These are phyloP conservation scores for Sympetrum striolatum DNA, from an alignment of 2,888 invertebrate genomes.

Conservation along the genomic window DNA sequence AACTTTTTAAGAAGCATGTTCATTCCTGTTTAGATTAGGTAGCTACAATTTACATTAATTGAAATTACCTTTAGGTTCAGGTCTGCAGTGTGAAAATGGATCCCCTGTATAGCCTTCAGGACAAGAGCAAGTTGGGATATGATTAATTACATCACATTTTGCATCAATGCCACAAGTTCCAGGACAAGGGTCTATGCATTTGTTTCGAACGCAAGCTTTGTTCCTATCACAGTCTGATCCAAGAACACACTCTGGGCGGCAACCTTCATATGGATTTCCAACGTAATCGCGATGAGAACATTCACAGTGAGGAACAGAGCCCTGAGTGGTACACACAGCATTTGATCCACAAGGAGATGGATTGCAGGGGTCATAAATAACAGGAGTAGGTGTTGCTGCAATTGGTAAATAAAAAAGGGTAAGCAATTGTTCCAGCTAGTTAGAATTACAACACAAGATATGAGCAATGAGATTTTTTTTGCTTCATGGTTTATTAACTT, in stretches of 20 bases:
- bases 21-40: no score
- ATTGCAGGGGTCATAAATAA: constrained; percentile 64
- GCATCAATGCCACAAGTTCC: constrained; percentile 78
- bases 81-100: constrained; percentile 68
- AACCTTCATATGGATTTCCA: constrained; percentile 60
- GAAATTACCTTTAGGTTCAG: constrained; percentile 57
- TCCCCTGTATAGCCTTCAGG: constrained; percentile 66
- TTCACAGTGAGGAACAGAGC: constrained; percentile 64
- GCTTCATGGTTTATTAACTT: neutral
- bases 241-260: constrained; percentile 80
- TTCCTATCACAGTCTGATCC: constrained; percentile 79
- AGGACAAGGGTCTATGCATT: constrained; percentile 81
- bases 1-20: no score
- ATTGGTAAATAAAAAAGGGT: constrained; percentile 52
- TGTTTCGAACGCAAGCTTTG: constrained; percentile 75
- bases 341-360: constrained; percentile 77
- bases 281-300: constrained; percentile 60
- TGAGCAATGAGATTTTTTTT: neutral
- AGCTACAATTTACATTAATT: neutral
- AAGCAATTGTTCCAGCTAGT: neutral
- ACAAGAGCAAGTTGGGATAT: constrained; percentile 77
- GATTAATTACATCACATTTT: constrained; percentile 73
- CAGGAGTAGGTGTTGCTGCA: constrained; percentile 57
- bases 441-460: neutral
- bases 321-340: constrained; percentile 68